Evolutionary conservation across 2,797 vertebrate genomes (phyloP).

Genomic region (Dermochelys coriacea): DNA sequence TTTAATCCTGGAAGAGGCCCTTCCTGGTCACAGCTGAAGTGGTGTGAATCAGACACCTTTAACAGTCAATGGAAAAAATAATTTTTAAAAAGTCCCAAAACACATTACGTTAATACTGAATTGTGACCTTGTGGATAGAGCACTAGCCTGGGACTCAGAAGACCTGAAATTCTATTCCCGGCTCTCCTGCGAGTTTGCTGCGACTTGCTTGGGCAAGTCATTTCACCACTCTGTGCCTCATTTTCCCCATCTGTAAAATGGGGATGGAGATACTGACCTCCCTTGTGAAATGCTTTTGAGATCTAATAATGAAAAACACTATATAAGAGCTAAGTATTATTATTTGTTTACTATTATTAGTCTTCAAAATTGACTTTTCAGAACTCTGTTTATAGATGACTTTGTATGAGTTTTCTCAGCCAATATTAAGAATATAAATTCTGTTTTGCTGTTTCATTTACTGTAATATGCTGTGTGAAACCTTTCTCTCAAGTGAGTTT

Average conservation of each 20-base stretch:
- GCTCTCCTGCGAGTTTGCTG: not conserved
- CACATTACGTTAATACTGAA: too few relatives aligned
- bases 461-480: not conserved
- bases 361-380: not conserved
- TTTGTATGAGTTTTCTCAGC: not conserved
- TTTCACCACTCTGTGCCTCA: not conserved
- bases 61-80: too few relatives aligned
- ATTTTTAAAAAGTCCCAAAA: too few relatives aligned
- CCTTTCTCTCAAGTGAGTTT: not conserved
- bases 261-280: not conserved
- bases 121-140: too few relatives aligned
- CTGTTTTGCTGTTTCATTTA: not conserved
- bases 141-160: too few relatives aligned
- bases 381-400: not conserved
- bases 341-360: not conserved
- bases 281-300: not conserved
- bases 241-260: not conserved
- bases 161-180: not conserved
- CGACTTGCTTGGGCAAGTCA: not conserved
- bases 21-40: not conserved
- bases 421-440: not conserved
- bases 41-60: not conserved
- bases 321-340: not conserved
- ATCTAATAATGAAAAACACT: not conserved
- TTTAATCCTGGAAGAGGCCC: not conserved